Evolutionary conservation across 2,888 invertebrate species (phyloP).

Genomic region (Holacanthella duospinosa): DNA sequence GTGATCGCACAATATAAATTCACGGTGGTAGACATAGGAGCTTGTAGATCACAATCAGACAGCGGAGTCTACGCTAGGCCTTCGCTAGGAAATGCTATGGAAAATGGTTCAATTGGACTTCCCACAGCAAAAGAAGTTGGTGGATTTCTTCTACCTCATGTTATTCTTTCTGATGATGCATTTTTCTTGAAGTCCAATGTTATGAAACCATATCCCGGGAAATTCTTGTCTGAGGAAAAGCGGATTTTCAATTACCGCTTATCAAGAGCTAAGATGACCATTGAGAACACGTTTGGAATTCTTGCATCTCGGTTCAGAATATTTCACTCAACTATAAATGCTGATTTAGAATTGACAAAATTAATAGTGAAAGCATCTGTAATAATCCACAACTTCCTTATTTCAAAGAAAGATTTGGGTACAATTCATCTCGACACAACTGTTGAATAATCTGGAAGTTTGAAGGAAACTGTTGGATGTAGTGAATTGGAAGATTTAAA

Average conservation of each 20-base stretch:
- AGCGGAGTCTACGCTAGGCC: slow-evolving; percentile 14
- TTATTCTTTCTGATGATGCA: slow-evolving; percentile 15
- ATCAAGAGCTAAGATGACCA: slow-evolving; percentile 15
- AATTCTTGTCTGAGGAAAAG: neutral
- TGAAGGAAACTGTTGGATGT: too few species aligned
- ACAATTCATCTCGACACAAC: too few species aligned
- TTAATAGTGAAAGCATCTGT: too few species aligned
- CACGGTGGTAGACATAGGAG: slow-evolving; percentile 21
- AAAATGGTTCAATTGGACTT: too few species aligned
- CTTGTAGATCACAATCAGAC: slow-evolving; percentile 15
- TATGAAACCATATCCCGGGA: slow-evolving; percentile 15
- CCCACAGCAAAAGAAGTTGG: too few species aligned
- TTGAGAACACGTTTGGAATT: slow-evolving; percentile 27
- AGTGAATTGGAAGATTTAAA: too few species aligned
- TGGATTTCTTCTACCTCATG: too few species aligned
- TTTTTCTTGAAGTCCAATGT: slow-evolving; percentile 11
- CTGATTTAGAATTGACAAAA: too few species aligned
- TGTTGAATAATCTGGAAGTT: too few species aligned
- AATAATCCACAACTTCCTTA: too few species aligned
- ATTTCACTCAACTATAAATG: too few species aligned
- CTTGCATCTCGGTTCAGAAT: slow-evolving; percentile 19
- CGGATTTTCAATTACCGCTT: slow-evolving; percentile 20
- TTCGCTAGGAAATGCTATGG: neutral
- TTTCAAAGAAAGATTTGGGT: too few species aligned
- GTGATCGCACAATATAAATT: slow-evolving; percentile 19